Evolutionary conservation across 2,113 vertebrate genomes (phyloP).

Genomic region (Pantherophis guttatus): DNA sequence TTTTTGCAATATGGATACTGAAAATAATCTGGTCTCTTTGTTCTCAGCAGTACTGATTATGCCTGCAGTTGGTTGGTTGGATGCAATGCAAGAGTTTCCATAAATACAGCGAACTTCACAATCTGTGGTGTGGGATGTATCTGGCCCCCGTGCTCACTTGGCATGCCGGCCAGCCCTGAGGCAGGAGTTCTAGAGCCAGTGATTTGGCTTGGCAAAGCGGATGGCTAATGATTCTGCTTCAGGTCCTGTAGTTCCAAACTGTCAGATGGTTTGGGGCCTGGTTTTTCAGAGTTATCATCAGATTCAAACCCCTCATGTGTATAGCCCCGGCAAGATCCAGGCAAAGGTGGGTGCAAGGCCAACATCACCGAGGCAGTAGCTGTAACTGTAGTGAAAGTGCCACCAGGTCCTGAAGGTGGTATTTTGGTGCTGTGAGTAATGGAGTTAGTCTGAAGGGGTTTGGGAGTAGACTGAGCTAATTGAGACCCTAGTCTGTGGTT

Average conservation of each 20-base stretch:
- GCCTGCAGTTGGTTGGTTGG: not conserved
- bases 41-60: slow-evolving; percentile 10
- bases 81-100: not conserved
- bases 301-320: slow-evolving; percentile 79
- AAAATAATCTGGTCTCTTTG: not conserved
- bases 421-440: slow-evolving; percentile 66
- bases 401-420: slow-evolving; percentile 59
- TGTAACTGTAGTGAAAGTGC: slow-evolving; percentile 82
- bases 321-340: slow-evolving; percentile 82
- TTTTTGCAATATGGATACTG: not conserved
- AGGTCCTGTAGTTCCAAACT: slow-evolving; percentile 71
- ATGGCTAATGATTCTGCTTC: not conserved
- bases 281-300: slow-evolving; percentile 77
- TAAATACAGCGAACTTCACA: slow-evolving; percentile 2
- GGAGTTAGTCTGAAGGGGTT: slow-evolving; percentile 73
- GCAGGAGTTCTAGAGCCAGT: not conserved
- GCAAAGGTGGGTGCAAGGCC: slow-evolving; percentile 87
- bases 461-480: slow-evolving; percentile 61
- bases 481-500: slow-evolving; percentile 44
- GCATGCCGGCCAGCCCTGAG: slow-evolving; percentile 13
- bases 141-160: not conserved
- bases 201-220: not conserved
- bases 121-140: not conserved
- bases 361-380: slow-evolving; percentile 93
- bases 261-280: slow-evolving; percentile 34